phyloP scores from a whole-genome alignment of 2,888 invertebrate genomes.

The Gryllus longicercus region DNA sequence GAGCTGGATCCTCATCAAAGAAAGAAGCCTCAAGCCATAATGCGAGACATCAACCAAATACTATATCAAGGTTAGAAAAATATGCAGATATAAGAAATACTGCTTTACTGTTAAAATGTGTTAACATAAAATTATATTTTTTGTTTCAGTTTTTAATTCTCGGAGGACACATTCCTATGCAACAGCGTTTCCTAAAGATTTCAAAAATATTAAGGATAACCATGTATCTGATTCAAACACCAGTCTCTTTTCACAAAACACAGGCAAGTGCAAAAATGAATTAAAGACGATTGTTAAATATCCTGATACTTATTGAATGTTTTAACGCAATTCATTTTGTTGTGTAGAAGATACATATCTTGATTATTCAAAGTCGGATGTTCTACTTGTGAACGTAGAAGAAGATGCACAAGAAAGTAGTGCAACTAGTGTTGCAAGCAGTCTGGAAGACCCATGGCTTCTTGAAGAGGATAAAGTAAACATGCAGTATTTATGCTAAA shows the following conservation, averaged over 20 bases:
- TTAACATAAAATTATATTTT: not conserved
- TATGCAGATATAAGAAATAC: not conserved
- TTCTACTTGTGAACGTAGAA: slow-evolving; percentile 27
- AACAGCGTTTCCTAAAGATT: slow-evolving; percentile 49
- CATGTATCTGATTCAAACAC: slow-evolving; percentile 44
- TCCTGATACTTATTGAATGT: not conserved
- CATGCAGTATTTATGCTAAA: no score
- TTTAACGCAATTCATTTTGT: not conserved
- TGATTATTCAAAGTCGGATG: slow-evolving; percentile 33
- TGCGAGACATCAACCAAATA: slow-evolving; percentile 79
- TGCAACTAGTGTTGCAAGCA: slow-evolving; percentile 28
- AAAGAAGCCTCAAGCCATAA: slow-evolving; percentile 78
- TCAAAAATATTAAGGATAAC: slow-evolving; percentile 40
- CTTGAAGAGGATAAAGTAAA: slow-evolving; percentile 29
- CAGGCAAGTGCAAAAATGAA: slow-evolving; percentile 37
- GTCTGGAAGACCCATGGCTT: slow-evolving; percentile 31
- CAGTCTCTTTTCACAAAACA: slow-evolving; percentile 45
- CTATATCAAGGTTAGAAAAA: slow-evolving; percentile 60
- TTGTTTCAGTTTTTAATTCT: slow-evolving; percentile 57
- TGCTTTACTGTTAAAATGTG: not conserved
- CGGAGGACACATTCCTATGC: slow-evolving; percentile 59
- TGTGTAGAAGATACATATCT: slow-evolving; percentile 35
- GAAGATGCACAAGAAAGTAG: slow-evolving; percentile 25
- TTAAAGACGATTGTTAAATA: not conserved
- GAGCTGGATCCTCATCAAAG: slow-evolving; percentile 64